Conservation (phyloP, 1,140 invertebrate species). For the Drosophila pachea region DNA sequence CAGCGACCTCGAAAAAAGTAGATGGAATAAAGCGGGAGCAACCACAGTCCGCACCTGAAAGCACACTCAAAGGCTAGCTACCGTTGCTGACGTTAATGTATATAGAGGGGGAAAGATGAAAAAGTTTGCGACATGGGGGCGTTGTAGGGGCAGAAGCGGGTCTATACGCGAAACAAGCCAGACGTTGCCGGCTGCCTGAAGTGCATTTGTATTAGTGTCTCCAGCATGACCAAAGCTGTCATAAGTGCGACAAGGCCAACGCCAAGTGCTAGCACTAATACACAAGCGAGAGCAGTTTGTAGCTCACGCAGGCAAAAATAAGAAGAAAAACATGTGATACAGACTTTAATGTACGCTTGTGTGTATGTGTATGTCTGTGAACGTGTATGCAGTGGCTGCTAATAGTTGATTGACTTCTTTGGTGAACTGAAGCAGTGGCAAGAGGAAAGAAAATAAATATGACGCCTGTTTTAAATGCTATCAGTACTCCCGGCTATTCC, state of each 20-base stretch:
- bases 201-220: slow-evolving; percentile 55
- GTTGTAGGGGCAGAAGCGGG: slow-evolving; percentile 10
- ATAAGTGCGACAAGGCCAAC: slow-evolving; percentile 77
- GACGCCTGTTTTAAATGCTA: slow-evolving; percentile 46
- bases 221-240: slow-evolving; percentile 60
- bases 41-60: slow-evolving; percentile 58
- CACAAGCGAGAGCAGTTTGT: slow-evolving; percentile 30
- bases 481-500: slow-evolving; percentile 53
- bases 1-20: slow-evolving; percentile 69
- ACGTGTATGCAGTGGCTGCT: slow-evolving; percentile 47
- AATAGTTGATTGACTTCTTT: slow-evolving; percentile 77
- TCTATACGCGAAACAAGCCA: slow-evolving; percentile 44
- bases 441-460: slow-evolving; percentile 17
- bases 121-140: slow-evolving; percentile 33
- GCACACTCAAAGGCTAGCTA: slow-evolving; percentile 62
- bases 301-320: slow-evolving; percentile 68
- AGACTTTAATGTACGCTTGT: slow-evolving; percentile 58
- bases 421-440: slow-evolving; percentile 12
- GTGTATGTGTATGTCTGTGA: slow-evolving; percentile 26
- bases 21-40: slow-evolving; percentile 54
- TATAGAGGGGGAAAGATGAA: slow-evolving; percentile 19
- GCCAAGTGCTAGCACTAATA: slow-evolving; percentile 61
- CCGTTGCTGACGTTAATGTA: slow-evolving; percentile 61
- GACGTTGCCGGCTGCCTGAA: slow-evolving; percentile 63
- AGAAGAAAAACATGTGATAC: slow-evolving; percentile 78